Percentiles rank a stretch among this genome's conserved stretches.
Evolutionary conservation across 2,888 invertebrate genomes (phyloP).

Genomic region (Agriopis marginaria): DNA sequence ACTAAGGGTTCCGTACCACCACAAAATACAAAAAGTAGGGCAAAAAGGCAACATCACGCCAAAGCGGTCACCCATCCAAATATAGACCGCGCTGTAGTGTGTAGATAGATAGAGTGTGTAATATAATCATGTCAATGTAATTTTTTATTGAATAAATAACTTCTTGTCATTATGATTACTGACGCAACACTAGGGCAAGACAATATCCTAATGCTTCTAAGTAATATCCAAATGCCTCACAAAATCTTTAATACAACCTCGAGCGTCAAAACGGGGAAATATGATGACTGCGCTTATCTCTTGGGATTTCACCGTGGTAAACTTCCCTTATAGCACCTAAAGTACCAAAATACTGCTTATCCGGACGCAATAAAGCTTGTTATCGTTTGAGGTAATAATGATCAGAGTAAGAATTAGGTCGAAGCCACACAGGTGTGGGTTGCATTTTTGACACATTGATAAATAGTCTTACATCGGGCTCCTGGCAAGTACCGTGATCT

Average conservation of each 20-base stretch:
- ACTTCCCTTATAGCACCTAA: conserved; percentile 38
- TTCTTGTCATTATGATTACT: conserved; percentile 2
- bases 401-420: conserved; percentile 62
- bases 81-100: too few species aligned
- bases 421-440: conserved; percentile 59
- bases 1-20: too few species aligned
- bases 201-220: conserved; percentile 28
- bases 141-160: too few species aligned
- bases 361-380: conserved; percentile 19
- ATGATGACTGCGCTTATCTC: conserved; percentile 65
- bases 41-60: too few species aligned
- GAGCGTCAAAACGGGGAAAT: conserved; percentile 64
- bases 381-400: conserved; percentile 44
- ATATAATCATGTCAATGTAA: too few species aligned
- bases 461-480: conserved; percentile 59
- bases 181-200: conserved; percentile 10
- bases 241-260: conserved; percentile 27
- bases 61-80: too few species aligned
- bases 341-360: conserved; percentile 46
- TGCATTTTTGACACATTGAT: conserved; percentile 69
- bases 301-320: conserved; percentile 52
- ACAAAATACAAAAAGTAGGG: too few species aligned
- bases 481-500: conserved; percentile 51
- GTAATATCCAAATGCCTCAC: conserved; percentile 26
- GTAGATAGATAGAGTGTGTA: too few species aligned